Base-by-base conservation (phyloP, 2,113 vertebrate genomes). In the Capreolus pygargus region DNA sequence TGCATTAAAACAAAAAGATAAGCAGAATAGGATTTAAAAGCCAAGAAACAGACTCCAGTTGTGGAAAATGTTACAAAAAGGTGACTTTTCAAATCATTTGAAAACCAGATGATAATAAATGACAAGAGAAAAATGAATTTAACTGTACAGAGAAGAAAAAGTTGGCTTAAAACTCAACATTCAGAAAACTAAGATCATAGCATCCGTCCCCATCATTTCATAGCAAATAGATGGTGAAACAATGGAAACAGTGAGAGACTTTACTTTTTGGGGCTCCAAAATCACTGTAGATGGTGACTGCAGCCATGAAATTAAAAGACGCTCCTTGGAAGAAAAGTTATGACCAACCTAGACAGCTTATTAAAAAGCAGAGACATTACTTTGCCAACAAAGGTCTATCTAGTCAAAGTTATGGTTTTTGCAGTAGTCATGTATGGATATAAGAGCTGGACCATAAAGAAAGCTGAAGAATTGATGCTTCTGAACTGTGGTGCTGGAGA, bases 71-170 rank as follows among this genome's bases (percentile, higher is more conserved):
- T 86, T 87, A 86, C 70, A 14, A 85, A 57, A 95, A 58, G 43
- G 23, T 70, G 27, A 70, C 21, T 85, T 93, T 60, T 93, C 17
- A 82, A 91, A 74, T 82, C 54, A 91, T 52, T 61, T 93, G 58
- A 45, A 61, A 90, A 91, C 52, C 25, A 82, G 39, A 64, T 43
- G 47, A 70, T 15, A 61, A 76, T 92, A 95, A 61, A 70, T 85
- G 82, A 93, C 55, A 83, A 76, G 2, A n/a, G 27, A 95, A 91
- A 92, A 90, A 89, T 85, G 7, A 90, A 39, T 57, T 97, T 67
- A 91, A 89, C 23, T 50, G 70, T 16, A 43, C 30, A 84, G 15
- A 55, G 21, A 14, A 39, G 85, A 89, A 91, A 52, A 28, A 6
- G n/a, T 12, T 70, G 67, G n/a, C 67, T 70, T 70, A 70, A 70